These are phyloP conservation scores for Zoanthus sociatus DNA, from an alignment of 92 coral and sea anemone genomes.

Conservation along the genomic window DNA sequence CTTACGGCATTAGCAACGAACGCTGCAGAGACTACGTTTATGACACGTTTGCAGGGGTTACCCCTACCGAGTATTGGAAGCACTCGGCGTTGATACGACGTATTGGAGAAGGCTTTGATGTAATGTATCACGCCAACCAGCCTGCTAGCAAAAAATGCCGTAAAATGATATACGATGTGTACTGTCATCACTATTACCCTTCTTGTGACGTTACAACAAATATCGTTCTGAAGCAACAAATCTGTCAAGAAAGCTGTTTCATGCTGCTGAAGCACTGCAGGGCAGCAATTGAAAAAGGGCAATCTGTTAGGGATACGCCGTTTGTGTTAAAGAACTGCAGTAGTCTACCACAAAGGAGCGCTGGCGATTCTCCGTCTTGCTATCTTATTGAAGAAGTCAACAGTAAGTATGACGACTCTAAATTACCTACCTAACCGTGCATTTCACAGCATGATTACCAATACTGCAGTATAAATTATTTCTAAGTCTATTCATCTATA, in stretches of 20 bases:
- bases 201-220: conserved; percentile 22
- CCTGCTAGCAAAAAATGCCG: not conserved
- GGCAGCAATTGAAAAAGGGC: not conserved
- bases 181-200: conserved; percentile 28
- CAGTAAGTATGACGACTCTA: conserved; percentile 7
- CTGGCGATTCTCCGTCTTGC: conserved; percentile 24
- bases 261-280: not conserved
- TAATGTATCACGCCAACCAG: not conserved
- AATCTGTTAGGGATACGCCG: not conserved
- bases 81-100: not conserved
- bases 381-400: not conserved
- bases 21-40: not conserved
- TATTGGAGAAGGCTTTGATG: not conserved
- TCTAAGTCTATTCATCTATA: no score
- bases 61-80: not conserved
- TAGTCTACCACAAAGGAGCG: conserved; percentile 3
- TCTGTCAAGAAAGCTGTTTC: conserved; percentile 23
- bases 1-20: not conserved
- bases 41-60: not conserved
- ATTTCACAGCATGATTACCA: no score
- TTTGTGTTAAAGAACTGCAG: not conserved
- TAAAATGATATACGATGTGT: not conserved
- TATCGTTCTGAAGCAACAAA: not conserved
- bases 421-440: no score
- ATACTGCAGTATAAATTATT: no score